Evolutionary conservation across 2,888 invertebrate species (phyloP).

Genomic region (Coleophora flavipennella): DNA sequence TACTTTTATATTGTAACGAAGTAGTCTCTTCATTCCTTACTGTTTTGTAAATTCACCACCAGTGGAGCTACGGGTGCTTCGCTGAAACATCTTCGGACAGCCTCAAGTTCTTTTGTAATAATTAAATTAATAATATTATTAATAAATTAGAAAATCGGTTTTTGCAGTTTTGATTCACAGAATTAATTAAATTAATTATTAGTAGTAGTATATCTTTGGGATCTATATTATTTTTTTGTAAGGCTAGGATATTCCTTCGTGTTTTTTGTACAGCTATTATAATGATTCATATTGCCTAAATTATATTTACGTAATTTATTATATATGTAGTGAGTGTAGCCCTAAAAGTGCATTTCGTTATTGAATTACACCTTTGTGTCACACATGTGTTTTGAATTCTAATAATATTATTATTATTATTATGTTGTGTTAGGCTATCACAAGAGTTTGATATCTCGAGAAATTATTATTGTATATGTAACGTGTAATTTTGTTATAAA

Average conservation of each 20-base stretch:
- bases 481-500: slow-evolving; percentile 71
- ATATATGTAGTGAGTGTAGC: slow-evolving; percentile 56
- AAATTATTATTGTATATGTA: slow-evolving; percentile 71
- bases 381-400: slow-evolving; percentile 52
- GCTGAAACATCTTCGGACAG: slow-evolving; percentile 41
- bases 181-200: too few relatives aligned
- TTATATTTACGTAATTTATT: slow-evolving; percentile 72
- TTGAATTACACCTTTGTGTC: slow-evolving; percentile 51
- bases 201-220: slow-evolving; percentile 7
- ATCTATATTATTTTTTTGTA: slow-evolving; percentile 17
- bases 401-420: slow-evolving; percentile 24
- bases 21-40: neutral
- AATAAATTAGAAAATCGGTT: too few relatives aligned
- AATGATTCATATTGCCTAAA: slow-evolving; percentile 53
- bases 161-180: slow-evolving; percentile 1
- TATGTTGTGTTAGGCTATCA: slow-evolving; percentile 60
- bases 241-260: slow-evolving; percentile 25
- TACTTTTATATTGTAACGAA: neutral
- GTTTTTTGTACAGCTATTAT: slow-evolving; percentile 58
- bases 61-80: neutral
- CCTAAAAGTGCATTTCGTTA: slow-evolving; percentile 63
- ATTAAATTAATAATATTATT: too few relatives aligned
- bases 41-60: too few relatives aligned
- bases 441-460: slow-evolving; percentile 65
- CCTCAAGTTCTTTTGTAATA: slow-evolving; percentile 36